These are phyloP conservation scores for Brachynemurus nebulosus DNA, from an alignment of 2,888 invertebrate species.

Conservation along the genomic window DNA sequence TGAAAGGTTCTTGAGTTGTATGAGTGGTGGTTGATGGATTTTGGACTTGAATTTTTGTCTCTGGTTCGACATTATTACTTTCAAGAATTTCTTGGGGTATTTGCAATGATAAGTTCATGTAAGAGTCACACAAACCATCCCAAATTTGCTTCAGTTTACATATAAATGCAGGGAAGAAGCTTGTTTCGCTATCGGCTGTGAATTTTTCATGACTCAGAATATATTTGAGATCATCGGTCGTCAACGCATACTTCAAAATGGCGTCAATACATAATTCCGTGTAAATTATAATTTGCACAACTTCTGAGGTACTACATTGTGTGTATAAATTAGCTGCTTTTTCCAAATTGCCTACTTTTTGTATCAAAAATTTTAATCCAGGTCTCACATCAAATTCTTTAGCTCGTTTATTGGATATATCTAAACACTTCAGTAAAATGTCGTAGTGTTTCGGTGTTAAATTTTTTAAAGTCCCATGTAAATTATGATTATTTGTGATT, in stretches of 20 bases:
- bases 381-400: constrained; percentile 81
- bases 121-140: constrained; percentile 31
- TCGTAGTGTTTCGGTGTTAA: constrained; percentile 49
- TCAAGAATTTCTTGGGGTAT: constrained; percentile 22
- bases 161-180: constrained; percentile 29
- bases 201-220: constrained; percentile 35
- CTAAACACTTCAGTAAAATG: constrained; percentile 61
- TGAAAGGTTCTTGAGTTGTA: constrained; percentile 1
- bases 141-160: constrained; percentile 29
- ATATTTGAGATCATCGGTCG: constrained; percentile 44
- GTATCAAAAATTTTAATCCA: constrained; percentile 84
- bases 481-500: constrained; percentile 28
- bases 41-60: not conserved
- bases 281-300: constrained; percentile 73
- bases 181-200: constrained; percentile 18
- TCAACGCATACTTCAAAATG: constrained; percentile 47
- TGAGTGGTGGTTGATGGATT: not conserved
- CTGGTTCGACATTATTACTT: constrained; percentile 15
- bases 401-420: constrained; percentile 68
- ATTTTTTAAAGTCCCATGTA: constrained; percentile 29
- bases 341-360: constrained; percentile 79
- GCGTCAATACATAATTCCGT: constrained; percentile 73
- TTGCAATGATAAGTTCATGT: constrained; percentile 28
- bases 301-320: constrained; percentile 85
- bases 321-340: constrained; percentile 83